These are phyloP conservation scores for Melanerpes aurifrons DNA, from an alignment of 2,113 vertebrate species.

Conservation along the genomic window DNA sequence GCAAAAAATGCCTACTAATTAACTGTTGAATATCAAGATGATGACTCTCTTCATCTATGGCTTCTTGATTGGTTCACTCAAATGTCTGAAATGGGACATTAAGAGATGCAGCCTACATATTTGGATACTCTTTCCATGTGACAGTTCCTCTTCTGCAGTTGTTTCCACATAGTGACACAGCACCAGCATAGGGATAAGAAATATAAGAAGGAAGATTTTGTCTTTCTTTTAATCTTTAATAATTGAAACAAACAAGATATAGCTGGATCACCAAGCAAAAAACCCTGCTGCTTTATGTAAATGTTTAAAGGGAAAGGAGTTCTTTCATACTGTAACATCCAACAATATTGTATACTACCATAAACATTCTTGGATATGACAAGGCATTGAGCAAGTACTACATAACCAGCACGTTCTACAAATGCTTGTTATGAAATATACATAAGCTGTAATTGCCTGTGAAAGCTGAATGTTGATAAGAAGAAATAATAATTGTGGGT, in stretches of 20 bases:
- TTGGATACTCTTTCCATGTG: background rate
- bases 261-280: background rate
- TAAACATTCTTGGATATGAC: conserved; percentile 48
- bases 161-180: background rate
- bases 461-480: conserved; percentile 61
- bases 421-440: conserved; percentile 68
- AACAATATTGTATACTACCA: background rate
- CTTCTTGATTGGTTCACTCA: background rate
- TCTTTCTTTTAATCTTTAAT: conserved; percentile 12
- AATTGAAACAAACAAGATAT: conserved; percentile 8
- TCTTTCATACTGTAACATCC: conserved; percentile 17
- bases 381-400: conserved; percentile 11
- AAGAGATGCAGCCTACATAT: background rate
- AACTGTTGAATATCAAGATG: background rate
- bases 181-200: background rate
- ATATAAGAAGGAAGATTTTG: conserved; percentile 9
- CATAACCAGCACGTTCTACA: conserved; percentile 33
- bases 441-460: conserved; percentile 65
- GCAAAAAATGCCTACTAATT: background rate
- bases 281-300: background rate
- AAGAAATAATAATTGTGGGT: conserved; percentile 46
- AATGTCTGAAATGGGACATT: background rate
- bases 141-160: background rate
- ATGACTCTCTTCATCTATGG: background rate
- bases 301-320: background rate